These are phyloP conservation scores for Torymus tubicola DNA, from an alignment of 2,888 invertebrate genomes.

Conservation along the genomic window DNA sequence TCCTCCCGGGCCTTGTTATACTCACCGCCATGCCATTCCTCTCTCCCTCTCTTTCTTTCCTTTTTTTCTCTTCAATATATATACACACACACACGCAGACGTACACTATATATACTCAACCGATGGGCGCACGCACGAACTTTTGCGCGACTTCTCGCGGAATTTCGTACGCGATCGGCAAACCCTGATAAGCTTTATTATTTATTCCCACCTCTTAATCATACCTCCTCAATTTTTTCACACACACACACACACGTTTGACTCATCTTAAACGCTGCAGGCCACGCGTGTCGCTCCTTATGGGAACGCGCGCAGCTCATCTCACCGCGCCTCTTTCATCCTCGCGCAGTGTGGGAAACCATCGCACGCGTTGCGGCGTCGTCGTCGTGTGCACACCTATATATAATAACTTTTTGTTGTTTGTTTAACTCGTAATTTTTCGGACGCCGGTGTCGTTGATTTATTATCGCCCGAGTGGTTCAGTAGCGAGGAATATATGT, in stretches of 20 bases:
- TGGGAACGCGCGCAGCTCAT: too few relatives aligned
- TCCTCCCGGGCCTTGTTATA: conserved; percentile 54
- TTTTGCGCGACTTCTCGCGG: conserved; percentile 46
- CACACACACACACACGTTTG: too few relatives aligned
- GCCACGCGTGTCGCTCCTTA: too few relatives aligned
- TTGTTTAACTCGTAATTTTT: conserved; percentile 18
- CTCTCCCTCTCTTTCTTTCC: conserved; percentile 41
- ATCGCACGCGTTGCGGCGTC: too few relatives aligned
- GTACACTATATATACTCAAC: too few relatives aligned
- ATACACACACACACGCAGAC: too few relatives aligned
- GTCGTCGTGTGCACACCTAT: not conserved
- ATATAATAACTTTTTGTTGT: not conserved
- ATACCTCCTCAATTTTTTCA: too few relatives aligned
- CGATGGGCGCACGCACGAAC: too few relatives aligned
- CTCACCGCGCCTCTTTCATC: not conserved
- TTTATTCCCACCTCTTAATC: too few relatives aligned
- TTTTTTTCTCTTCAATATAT: conserved; percentile 38
- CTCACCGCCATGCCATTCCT: conserved; percentile 61
- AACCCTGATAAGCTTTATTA: too few relatives aligned
- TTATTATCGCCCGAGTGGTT: not conserved
- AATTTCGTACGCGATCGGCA: conserved; percentile 29
- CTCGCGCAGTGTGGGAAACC: conserved; percentile 31
- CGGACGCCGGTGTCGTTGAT: not conserved
- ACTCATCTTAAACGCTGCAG: too few relatives aligned
- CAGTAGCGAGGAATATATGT: too few relatives aligned